A percentile compares a stretch with the other conserved stretches of the same genome.
These are phyloP conservation scores for Bicyclus anynana DNA, from an alignment of 1,140 invertebrate genomes.

Conservation along the genomic window DNA sequence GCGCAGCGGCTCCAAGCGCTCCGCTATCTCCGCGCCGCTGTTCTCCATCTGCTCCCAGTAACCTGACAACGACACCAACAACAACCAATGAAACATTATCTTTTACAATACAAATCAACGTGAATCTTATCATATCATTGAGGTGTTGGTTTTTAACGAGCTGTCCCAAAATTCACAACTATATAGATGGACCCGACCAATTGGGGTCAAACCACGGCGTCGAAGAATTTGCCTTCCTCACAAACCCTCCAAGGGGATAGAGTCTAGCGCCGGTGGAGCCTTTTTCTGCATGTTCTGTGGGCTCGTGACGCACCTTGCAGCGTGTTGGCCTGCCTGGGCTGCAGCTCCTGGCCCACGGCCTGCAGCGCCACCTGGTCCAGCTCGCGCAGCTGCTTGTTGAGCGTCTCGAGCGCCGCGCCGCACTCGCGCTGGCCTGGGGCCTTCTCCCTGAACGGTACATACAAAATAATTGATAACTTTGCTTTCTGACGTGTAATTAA, in stretches of 20 bases:
- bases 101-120: no score
- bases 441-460: constrained; percentile 85
- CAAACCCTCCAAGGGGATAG: no score
- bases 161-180: no score
- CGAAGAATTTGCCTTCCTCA: no score
- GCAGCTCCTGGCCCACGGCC: constrained; percentile 90
- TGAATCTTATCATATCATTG: no score
- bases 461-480: not conserved
- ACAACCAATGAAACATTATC: no score
- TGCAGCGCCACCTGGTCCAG: constrained; percentile 92
- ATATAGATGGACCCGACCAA: no score
- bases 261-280: no score
- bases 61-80: constrained; percentile 42
- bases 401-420: constrained; percentile 87
- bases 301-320: constrained; percentile 83
- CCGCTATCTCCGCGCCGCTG: constrained; percentile 86
- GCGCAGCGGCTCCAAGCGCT: constrained; percentile 89
- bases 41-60: constrained; percentile 89
- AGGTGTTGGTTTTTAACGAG: no score
- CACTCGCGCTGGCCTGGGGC: constrained; percentile 97
- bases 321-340: constrained; percentile 85
- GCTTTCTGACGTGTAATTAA: no score
- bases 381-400: constrained; percentile 86
- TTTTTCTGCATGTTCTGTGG: no score
- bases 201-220: no score